A percentile compares a stretch with the other conserved stretches of the same genome.
Evolutionary conservation across 2,797 vertebrate genomes (phyloP).

Genomic region (Spea hammondii): DNA sequence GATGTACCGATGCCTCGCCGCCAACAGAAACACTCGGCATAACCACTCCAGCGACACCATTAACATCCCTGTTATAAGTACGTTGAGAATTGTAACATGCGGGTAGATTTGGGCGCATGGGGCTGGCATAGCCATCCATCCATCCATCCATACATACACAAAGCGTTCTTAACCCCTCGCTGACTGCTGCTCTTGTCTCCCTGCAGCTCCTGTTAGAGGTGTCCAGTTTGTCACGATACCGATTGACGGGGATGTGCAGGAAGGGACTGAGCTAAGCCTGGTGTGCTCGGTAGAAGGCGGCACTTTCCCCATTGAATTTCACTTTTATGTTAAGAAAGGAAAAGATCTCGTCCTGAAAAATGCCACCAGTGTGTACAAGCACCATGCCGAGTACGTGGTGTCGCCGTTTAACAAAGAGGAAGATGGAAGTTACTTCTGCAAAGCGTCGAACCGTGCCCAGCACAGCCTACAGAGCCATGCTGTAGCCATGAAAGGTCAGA

Average conservation of each 20-base stretch:
- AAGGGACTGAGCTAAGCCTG: slow-evolving; percentile 59
- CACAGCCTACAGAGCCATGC: slow-evolving; percentile 51
- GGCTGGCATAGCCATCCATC: too few relatives aligned
- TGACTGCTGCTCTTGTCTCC: slow-evolving; percentile 21
- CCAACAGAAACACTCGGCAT: slow-evolving; percentile 63
- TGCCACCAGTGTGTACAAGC: neutral
- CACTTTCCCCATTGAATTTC: slow-evolving; percentile 67
- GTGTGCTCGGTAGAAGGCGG: slow-evolving; percentile 63
- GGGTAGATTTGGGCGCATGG: too few relatives aligned
- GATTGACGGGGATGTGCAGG: slow-evolving; percentile 57
- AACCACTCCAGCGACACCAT: slow-evolving; percentile 57
- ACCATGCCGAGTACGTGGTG: slow-evolving; percentile 41
- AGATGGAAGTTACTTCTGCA: slow-evolving; percentile 66
- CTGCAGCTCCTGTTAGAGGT: slow-evolving; percentile 61
- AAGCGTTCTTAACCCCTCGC: too few relatives aligned
- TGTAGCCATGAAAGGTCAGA: slow-evolving; percentile 64
- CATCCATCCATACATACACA: too few relatives aligned
- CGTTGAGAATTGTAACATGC: slow-evolving; percentile 18
- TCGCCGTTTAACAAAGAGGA: slow-evolving; percentile 57
- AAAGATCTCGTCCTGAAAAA: slow-evolving; percentile 47
- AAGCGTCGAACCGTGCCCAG: slow-evolving; percentile 65
- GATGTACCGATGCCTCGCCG: slow-evolving; percentile 62
- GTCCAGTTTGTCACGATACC: slow-evolving; percentile 54
- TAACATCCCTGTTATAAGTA: slow-evolving; percentile 68
- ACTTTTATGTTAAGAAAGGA: slow-evolving; percentile 62